A percentile compares a stretch with the other conserved stretches of the same genome.
phyloP scores from a whole-genome alignment of 2,888 invertebrate genomes.

The Unio pictorum region DNA sequence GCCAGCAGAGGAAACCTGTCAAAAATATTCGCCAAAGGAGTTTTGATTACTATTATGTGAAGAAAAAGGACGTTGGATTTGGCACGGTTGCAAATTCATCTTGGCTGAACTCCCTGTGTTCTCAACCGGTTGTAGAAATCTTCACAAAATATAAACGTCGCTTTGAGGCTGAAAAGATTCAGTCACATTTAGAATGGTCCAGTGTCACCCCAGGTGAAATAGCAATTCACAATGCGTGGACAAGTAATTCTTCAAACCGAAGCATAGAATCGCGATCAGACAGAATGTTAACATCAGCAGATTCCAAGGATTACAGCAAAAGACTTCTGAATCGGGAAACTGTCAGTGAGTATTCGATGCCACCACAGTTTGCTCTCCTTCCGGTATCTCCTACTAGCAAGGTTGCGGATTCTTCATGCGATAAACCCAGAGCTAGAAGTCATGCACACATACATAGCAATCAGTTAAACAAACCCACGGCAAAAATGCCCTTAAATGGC shows the following conservation, averaged over 20 bases:
- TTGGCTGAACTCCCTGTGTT: constrained; percentile 41
- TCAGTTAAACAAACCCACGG: not conserved
- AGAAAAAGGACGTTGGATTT: constrained; percentile 23
- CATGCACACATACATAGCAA: not conserved
- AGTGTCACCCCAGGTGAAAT: constrained; percentile 44
- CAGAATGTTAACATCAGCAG: constrained; percentile 10
- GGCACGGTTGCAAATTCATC: constrained; percentile 28
- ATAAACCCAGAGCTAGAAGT: not conserved
- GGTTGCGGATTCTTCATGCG: not conserved
- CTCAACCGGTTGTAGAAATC: constrained; percentile 50
- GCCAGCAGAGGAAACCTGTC: constrained; percentile 15
- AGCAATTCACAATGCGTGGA: constrained; percentile 42
- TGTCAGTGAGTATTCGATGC: constrained; percentile 11
- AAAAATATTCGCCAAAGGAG: constrained; percentile 35
- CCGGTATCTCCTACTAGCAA: constrained; percentile 5
- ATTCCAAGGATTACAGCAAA: constrained; percentile 2
- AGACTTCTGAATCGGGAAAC: constrained; percentile 14
- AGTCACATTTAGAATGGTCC: constrained; percentile 14
- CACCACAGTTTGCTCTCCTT: constrained; percentile 21
- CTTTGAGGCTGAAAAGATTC: constrained; percentile 20
- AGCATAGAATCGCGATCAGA: constrained; percentile 11
- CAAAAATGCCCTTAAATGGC: constrained; percentile 13
- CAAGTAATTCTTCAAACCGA: constrained; percentile 31
- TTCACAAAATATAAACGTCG: constrained; percentile 42
- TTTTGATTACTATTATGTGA: constrained; percentile 46